These are phyloP conservation scores for Phoxinus phoxinus DNA, from an alignment of 2,113 vertebrate genomes.

Conservation along the genomic window DNA sequence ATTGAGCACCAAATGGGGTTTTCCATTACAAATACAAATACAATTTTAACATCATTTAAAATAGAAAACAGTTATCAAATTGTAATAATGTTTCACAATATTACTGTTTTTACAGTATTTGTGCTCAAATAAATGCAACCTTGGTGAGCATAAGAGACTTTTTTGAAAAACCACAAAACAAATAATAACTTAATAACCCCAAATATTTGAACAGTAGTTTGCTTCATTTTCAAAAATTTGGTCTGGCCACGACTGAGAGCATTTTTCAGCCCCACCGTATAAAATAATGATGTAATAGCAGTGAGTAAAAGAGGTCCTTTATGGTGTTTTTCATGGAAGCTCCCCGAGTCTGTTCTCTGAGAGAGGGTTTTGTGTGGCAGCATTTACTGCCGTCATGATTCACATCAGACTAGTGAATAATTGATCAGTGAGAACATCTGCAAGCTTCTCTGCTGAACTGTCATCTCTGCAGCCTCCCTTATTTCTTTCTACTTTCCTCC, in stretches of 20 bases:
- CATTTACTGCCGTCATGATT: conserved; percentile 40
- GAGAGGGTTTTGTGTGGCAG: conserved; percentile 18
- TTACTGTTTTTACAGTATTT: neutral
- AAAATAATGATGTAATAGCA: conserved; percentile 29
- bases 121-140: neutral
- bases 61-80: too few relatives aligned
- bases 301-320: conserved; percentile 15
- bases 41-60: too few relatives aligned
- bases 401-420: conserved; percentile 50
- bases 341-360: neutral
- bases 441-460: conserved; percentile 25
- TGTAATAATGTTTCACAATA: neutral
- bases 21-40: neutral
- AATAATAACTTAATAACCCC: neutral
- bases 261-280: conserved; percentile 19
- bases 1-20: neutral
- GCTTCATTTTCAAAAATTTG: neutral
- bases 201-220: neutral
- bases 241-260: neutral
- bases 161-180: neutral
- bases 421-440: conserved; percentile 45
- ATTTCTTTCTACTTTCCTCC: neutral
- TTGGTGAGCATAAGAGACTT: neutral
- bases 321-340: conserved; percentile 20
- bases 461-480: neutral